These are phyloP conservation scores for Anthopleura sola DNA, from an alignment of 64 coral and sea anemone species.

Conservation along the genomic window DNA sequence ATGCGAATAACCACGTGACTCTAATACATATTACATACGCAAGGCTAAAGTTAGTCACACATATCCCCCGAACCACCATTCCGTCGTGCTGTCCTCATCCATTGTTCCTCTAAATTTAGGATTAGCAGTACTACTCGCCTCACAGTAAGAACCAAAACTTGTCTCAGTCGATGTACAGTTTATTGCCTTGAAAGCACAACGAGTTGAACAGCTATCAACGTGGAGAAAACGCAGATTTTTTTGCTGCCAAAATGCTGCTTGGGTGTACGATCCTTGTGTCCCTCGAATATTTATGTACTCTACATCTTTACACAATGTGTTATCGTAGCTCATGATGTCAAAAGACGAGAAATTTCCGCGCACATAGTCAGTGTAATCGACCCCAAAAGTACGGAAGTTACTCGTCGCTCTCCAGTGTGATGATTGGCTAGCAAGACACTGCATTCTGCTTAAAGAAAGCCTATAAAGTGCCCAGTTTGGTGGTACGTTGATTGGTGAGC, in stretches of 20 bases:
- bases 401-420: constrained; percentile 37
- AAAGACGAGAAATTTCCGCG: constrained; percentile 38
- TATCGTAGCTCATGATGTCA: constrained; percentile 37
- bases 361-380: constrained; percentile 66
- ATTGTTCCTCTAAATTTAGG: constrained; percentile 42
- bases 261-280: constrained; percentile 5
- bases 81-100: constrained; percentile 19
- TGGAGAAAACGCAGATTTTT: neutral
- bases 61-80: constrained; percentile 33
- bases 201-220: constrained; percentile 14
- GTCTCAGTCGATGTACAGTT: constrained; percentile 3
- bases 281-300: constrained; percentile 60
- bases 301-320: constrained; percentile 23
- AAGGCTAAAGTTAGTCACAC: too few relatives aligned
- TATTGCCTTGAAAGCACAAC: constrained; percentile 41
- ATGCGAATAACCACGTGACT: too few relatives aligned
- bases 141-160: constrained; percentile 57
- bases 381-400: constrained; percentile 15
- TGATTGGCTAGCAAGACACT: neutral
- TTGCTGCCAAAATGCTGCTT: constrained; percentile 41
- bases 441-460: neutral
- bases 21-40: neutral
- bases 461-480: neutral
- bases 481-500: too few relatives aligned
- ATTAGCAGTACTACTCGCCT: neutral